Evolutionary conservation across 2,888 invertebrate genomes (phyloP).

Genomic region (Cryptus armator): DNA sequence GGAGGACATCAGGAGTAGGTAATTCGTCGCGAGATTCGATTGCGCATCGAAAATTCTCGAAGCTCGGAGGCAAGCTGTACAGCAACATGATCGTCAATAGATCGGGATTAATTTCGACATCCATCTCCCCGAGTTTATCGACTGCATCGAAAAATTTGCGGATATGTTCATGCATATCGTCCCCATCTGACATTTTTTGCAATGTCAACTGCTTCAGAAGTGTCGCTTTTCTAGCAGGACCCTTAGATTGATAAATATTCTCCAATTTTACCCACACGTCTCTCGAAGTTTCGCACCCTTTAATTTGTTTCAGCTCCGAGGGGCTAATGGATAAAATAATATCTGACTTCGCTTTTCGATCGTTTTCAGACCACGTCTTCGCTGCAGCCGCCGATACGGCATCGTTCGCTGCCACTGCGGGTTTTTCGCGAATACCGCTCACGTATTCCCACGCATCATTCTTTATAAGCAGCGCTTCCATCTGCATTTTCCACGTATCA

Average conservation of each 20-base stretch:
- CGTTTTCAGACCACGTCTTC: conserved; percentile 20
- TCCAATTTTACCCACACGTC: conserved; percentile 31
- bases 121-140: conserved; percentile 44
- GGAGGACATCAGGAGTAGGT: conserved; percentile 25
- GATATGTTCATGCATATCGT: conserved; percentile 41
- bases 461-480: neutral
- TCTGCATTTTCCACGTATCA: conserved; percentile 46
- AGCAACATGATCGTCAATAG: conserved; percentile 40
- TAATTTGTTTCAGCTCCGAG: conserved; percentile 24
- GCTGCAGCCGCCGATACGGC: neutral
- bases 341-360: conserved; percentile 17
- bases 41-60: conserved; percentile 47
- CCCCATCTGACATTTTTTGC: conserved; percentile 24
- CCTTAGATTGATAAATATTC: conserved; percentile 25
- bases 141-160: conserved; percentile 46
- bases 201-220: conserved; percentile 28
- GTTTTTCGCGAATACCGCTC: conserved; percentile 18
- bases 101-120: conserved; percentile 24
- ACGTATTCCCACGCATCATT: conserved; percentile 22
- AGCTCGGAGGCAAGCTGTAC: conserved; percentile 39
- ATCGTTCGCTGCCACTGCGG: neutral
- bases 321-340: conserved; percentile 30
- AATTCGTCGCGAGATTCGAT: conserved; percentile 40
- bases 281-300: conserved; percentile 35
- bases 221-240: conserved; percentile 39